Evolutionary conservation across 2,797 vertebrate species (phyloP).

Genomic region (Oryzias sinensis): DNA sequence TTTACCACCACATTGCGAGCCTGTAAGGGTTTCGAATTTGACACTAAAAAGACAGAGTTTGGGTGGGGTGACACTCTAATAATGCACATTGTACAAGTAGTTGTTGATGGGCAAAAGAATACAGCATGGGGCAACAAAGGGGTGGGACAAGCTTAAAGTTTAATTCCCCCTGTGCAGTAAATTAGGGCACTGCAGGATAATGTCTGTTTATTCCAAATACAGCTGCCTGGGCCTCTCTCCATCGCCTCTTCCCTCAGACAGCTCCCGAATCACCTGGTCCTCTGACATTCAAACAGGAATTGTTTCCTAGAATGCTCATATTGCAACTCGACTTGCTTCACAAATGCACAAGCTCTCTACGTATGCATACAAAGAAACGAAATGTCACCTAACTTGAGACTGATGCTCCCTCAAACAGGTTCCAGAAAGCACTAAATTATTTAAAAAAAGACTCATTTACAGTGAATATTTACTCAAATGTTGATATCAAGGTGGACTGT

Average conservation of each 20-base stretch:
- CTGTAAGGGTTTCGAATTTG: slow-evolving; percentile 43
- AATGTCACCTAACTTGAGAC: slow-evolving; percentile 20
- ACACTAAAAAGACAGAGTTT: slow-evolving; percentile 54
- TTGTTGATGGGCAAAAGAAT: slow-evolving; percentile 67
- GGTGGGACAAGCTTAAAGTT: slow-evolving; percentile 72
- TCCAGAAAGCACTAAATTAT: no score
- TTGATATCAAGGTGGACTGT: no score
- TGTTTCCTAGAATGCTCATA: slow-evolving; percentile 53
- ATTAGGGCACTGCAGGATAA: slow-evolving; percentile 79
- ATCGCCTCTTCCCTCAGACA: slow-evolving; percentile 49
- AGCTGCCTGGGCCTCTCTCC: slow-evolving; percentile 72
- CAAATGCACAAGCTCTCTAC: slow-evolving; percentile 52
- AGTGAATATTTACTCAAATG: no score
- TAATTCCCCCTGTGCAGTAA: slow-evolving; percentile 79
- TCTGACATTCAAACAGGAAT: slow-evolving; percentile 44
- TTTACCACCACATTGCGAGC: slow-evolving; percentile 34
- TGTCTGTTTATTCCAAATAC: slow-evolving; percentile 82
- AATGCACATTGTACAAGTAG: slow-evolving; percentile 66
- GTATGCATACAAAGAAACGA: slow-evolving; percentile 29
- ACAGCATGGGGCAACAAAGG: slow-evolving; percentile 57
- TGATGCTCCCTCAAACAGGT: slow-evolving; percentile 27
- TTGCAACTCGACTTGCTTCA: slow-evolving; percentile 57
- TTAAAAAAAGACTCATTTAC: no score
- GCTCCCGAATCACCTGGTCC: slow-evolving; percentile 66
- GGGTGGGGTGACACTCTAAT: slow-evolving; percentile 60